Percentiles rank a stretch among this genome's conserved stretches.
Evolutionary conservation across 2,797 vertebrate species (phyloP).

Genomic region (Pogonophryne albipinna): DNA sequence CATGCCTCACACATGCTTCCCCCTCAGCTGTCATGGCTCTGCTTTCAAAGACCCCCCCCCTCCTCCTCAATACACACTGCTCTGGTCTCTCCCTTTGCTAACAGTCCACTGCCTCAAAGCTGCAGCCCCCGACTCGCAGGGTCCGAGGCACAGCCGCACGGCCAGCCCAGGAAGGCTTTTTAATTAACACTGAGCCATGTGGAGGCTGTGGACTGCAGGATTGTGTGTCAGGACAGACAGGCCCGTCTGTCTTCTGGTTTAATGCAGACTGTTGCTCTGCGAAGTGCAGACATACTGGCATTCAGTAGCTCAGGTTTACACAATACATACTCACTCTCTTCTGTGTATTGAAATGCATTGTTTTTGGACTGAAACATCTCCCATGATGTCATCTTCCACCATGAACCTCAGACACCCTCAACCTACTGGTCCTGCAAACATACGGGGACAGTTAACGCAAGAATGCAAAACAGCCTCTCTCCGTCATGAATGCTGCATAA

Average conservation of each 20-base stretch:
- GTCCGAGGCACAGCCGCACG: constrained; percentile 57
- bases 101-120: constrained; percentile 62
- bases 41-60: constrained; percentile 81
- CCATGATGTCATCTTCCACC: constrained; percentile 1
- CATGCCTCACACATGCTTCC: constrained; percentile 87
- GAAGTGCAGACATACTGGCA: constrained; percentile 27
- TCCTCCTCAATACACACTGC: constrained; percentile 45
- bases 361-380: constrained; percentile 18
- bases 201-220: constrained; percentile 67
- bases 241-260: constrained; percentile 57
- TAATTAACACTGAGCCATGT: constrained; percentile 84
- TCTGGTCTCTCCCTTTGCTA: constrained; percentile 56
- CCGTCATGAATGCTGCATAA: constrained; percentile 38
- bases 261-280: constrained; percentile 31
- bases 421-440: neutral
- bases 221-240: constrained; percentile 81
- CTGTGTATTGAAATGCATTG: constrained; percentile 4
- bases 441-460: neutral
- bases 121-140: constrained; percentile 49
- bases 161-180: constrained; percentile 70
- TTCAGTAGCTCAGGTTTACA: constrained; percentile 76
- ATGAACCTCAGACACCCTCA: neutral
- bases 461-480: neutral
- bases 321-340: constrained; percentile 4
- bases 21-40: constrained; percentile 88